A percentile compares a stretch with the other conserved stretches of the same genome.
Conservation (phyloP, 2,888 invertebrate species). For the Netelia fuscicornis region DNA sequence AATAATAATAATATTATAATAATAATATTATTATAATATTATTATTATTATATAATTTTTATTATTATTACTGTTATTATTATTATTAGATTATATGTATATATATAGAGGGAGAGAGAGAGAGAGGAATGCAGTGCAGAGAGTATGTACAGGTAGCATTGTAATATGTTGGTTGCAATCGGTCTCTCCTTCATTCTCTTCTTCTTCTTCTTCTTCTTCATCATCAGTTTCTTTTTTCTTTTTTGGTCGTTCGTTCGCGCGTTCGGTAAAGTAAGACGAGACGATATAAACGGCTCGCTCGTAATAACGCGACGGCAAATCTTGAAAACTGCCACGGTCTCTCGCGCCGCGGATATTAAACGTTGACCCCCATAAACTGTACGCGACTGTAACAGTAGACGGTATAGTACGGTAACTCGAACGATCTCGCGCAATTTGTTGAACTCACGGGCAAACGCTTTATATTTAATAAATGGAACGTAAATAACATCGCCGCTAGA, state of each 20-base stretch:
- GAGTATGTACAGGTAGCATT: conserved; percentile 13
- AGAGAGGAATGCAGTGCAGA: too few species aligned
- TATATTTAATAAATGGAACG: conserved; percentile 30
- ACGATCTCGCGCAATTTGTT: conserved; percentile 9
- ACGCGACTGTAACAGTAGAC: conserved; percentile 15
- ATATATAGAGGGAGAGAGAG: neutral
- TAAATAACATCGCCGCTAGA: conserved; percentile 34
- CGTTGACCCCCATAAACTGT: conserved; percentile 64
- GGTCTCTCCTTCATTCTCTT: conserved; percentile 30
- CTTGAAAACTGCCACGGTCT: conserved; percentile 41
- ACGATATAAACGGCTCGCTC: conserved; percentile 23
- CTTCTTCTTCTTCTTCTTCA: conserved; percentile 29
- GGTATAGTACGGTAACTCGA: conserved; percentile 3
- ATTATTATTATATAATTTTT: too few species aligned
- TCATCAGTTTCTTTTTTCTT: conserved; percentile 39
- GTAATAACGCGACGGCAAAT: conserved; percentile 48
- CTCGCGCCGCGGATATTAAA: conserved; percentile 55
- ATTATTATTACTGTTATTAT: too few species aligned
- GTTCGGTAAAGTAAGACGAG: conserved; percentile 39
- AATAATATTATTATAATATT: too few species aligned
- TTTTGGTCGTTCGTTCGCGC: conserved; percentile 6
- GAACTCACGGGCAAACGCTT: neutral
- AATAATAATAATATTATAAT: too few species aligned
- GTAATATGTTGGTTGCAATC: conserved; percentile 37
- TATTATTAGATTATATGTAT: neutral